Evolutionary conservation across 2,797 vertebrate genomes (phyloP), one percentile per base, ranked within the genome.

Genomic region (Poeciliopsis paucimaculata): DNA sequence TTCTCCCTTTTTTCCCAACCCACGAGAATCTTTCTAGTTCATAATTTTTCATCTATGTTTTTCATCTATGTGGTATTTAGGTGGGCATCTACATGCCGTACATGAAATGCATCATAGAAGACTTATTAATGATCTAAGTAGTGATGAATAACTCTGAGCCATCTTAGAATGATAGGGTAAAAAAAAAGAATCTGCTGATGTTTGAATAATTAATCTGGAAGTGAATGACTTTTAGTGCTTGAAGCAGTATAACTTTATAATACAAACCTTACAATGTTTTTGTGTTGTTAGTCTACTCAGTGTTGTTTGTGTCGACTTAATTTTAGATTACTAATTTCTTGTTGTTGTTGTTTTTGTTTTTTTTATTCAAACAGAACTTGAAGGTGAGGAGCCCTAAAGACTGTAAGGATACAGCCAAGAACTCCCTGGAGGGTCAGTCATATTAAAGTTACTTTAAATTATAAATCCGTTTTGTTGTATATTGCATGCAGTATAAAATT

Each of bases 331-430:
- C 2, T 2, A 10, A 78, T 75, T 82, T n/a, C 34, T 31, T 47
- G 15, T 26, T 23, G 20, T 72, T 75, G 34, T 73, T 82, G 39
- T 47, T 6, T 49, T 49, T 80, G 26, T 73, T 82, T 45, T 51
- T 8, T 51, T 80, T 77, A 72, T 88, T 72, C 76, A 47, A 85
- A 83, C 92, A 99, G 98, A 98, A 99, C 91, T 95, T 99, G 77
- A 98, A 96, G 90, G 98, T 98, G 88, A 96, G 98, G 90, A 97
- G 96, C 90, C 97, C 95, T 76, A 98, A 98, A 91, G 98, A 99
- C 74, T 95, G 96, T 75, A 99, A 98, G 89, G 98, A 99, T 81
- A 96, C 96, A 0, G 95, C 96, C 45, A 99, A 99, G 93, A 98
- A 97, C 93, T 98, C 98, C 70, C 91, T 99, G 77, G 98, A 99